Percentiles rank a stretch among this genome's conserved stretches.
Conservation (phyloP, 2,888 invertebrate species). For the Lamellibrachia satsuma region DNA sequence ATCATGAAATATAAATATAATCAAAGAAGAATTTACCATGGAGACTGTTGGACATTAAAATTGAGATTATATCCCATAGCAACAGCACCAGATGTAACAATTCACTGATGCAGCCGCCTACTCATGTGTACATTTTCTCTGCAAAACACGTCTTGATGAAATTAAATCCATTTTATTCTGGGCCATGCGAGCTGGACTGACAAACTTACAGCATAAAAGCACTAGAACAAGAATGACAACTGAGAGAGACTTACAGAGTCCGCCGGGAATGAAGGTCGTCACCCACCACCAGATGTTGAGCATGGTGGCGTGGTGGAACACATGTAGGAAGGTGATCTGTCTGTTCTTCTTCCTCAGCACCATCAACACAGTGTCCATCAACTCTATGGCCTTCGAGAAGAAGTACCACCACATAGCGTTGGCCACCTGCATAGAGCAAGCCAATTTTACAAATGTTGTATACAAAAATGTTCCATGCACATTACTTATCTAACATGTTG, state of each 20-base stretch:
- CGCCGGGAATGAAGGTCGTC: slow-evolving; percentile 63
- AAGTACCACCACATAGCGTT: slow-evolving; percentile 64
- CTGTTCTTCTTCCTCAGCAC: slow-evolving; percentile 86
- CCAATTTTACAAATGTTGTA: background rate
- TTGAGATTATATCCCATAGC: too few species aligned
- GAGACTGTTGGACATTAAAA: too few species aligned
- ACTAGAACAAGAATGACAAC: too few species aligned
- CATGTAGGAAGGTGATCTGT: slow-evolving; percentile 87
- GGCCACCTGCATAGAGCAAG: slow-evolving; percentile 50
- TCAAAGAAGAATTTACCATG: too few species aligned
- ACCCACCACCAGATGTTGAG: slow-evolving; percentile 97
- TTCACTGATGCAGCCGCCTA: too few species aligned
- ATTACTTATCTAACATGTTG: background rate
- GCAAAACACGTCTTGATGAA: too few species aligned
- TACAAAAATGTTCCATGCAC: background rate
- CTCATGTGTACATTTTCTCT: too few species aligned
- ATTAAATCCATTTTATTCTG: too few species aligned
- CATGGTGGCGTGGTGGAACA: slow-evolving; percentile 95
- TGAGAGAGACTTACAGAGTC: slow-evolving; percentile 75
- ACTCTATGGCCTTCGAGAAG: slow-evolving; percentile 64
- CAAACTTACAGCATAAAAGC: too few species aligned
- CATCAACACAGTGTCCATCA: slow-evolving; percentile 75
- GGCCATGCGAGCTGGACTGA: too few species aligned
- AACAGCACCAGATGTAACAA: too few species aligned
- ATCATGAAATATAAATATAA: too few species aligned